Evolutionary conservation across 2,797 vertebrate species (phyloP), one percentile per base, ranked within the genome.

Genomic region (Hafferia zeledoni): DNA sequence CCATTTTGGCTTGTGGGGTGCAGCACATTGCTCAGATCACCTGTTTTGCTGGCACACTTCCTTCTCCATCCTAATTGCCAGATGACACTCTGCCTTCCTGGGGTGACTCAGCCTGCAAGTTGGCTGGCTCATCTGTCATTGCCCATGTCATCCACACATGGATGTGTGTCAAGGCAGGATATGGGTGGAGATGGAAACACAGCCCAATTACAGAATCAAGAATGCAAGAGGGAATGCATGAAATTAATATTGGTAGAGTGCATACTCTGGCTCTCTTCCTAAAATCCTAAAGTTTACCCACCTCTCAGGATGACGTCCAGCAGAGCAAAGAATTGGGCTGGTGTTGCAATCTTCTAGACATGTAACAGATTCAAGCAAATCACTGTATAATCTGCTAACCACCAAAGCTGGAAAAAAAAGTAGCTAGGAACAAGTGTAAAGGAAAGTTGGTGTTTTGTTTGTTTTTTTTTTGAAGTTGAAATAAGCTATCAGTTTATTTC

Each of bases 1-100:
- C 31, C 44, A 47, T 78, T 96, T 83, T 78, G 77, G 57, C 85
- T 19, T 3, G 16, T 61, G 69, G 30, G 23, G 28, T 75, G 65
- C 37, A 27, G 39, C 35, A 61, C 57, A 23, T 76, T 75, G 70
- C 87, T 90, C 61, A 61, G 72, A 53, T 93, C 92, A 91, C 80
- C 41, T 93, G 87, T 78, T 82, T 56, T 80, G 52, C 76, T 91
- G 89, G 87, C 85, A 91, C 44, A 46, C 44, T 94, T 94, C 82
- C 91, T 90, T 59, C 78, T 63, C 37, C 49, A 25, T 91, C 65
- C 47, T 63, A 19, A 80, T 12, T 95, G 80, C 35, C 65, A 83
- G 79, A 75, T 91, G 92, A 83, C 9, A 0, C 7, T 41, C 46
- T 87, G 4, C 33, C 72, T 91, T 83, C 37, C 63, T 31, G 49